Base-by-base conservation (phyloP, 2,797 vertebrate genomes). In the Macropodus opercularis region DNA sequence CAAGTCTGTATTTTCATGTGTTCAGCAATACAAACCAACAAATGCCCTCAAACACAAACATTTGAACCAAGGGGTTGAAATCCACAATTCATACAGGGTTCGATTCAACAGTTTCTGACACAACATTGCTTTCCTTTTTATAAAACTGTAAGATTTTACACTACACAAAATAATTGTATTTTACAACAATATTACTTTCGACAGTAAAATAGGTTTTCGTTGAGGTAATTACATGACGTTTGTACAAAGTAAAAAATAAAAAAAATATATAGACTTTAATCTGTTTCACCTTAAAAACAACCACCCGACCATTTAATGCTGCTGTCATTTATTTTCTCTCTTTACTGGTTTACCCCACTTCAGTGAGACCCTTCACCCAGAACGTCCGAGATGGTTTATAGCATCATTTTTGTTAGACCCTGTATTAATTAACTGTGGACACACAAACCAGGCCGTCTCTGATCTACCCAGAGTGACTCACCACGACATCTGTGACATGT, bases 191-290 rank as follows among this genome's bases (percentile, higher is more conserved):
- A 90, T 70, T 89, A 69, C 85, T 91, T 90, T 80, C 63, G 84
- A 91, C 87, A 90, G 87, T 91, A 93, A 92, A 92, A 92, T 92
- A 92, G 79, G 86, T 85, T 92, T 89, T 83, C 85, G 85, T 85
- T 92, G 91, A 92, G 92, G 91, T 92, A 92, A 92, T 90, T 89
- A 91, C 91, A 92, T 81, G 85, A 72, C 90, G 81, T 78, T 90
- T 87, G 69, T 90, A 90, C 84, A 91, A 90, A 90, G 80, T 85
- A 81, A 90, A 91, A 91, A 88, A 89, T 79, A 89, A 83, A 87
- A 73, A 29, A 53, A 84, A 85, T 77, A 88, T 79, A 86, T 79
- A 86, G 77, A 88, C 75, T 85, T 73, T 77, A 44, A 64, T 79
- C 69, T 72, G 64, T 72, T 63, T 63, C 65, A 67, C 78, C 61